Evolutionary conservation across 2,113 vertebrate species (phyloP), one percentile per base, ranked within the genome.

Genomic region (Mustelus asterias): DNA sequence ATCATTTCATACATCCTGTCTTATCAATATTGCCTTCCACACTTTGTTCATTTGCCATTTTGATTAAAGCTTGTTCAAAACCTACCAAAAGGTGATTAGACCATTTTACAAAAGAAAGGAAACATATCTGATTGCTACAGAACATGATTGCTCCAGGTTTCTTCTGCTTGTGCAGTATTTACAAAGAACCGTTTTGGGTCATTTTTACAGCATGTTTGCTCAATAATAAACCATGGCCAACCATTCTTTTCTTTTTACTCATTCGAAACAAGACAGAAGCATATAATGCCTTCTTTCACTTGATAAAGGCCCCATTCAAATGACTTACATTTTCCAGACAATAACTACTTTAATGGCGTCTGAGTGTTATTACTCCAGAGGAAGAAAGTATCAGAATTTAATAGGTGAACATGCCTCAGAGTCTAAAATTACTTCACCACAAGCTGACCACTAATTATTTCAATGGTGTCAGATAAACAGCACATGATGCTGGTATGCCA

Each of bases 381-480:
- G 72, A 96, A 93, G 95, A 69, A 96, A 67, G 95, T 95, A 96
- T 96, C 86, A 76, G 70, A 96, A 96, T 96, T 96, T 96, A 96
- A 96, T 95, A 76, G 94, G 58, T 88, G n/a, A 95, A 95, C 48
- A 95, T 96, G 94, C 95, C 96, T 97, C 97, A 97, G 97, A 97
- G 97, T 97, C 97, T 97, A 97, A 97, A 97, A 97, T 97, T 97
- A 97, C 97, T 97, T 96, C 96, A 97, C 97, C 97, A 96, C 97
- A 97, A 97, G 97, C 72, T 96, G 97, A 97, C 97, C 97, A 96
- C 97, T 96, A 96, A 97, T 97, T 96, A 97, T 97, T 97, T 97
- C 97, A 97, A 97, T 96, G 96, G 97, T 96, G 97, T 97, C 97
- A 97, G 97, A 98, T 98, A 98, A 97, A 97, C 97, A 97, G 97